Base-by-base conservation (phyloP, 2,113 vertebrate genomes). In the Rostratula benghalensis region DNA sequence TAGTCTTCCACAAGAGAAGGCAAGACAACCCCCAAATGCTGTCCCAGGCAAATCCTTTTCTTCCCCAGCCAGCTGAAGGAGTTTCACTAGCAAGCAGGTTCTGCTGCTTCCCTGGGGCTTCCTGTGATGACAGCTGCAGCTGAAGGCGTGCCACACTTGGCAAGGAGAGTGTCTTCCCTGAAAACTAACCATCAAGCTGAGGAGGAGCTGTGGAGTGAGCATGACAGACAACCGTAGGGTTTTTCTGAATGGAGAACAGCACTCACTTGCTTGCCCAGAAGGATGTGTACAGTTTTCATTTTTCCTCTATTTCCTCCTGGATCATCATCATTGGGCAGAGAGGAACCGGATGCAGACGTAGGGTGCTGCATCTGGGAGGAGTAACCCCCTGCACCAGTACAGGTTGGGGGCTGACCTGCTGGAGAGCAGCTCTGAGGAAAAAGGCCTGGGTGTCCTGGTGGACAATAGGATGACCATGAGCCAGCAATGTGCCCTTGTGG, bases 41-140 rank as follows among this genome's bases (percentile, higher is more conserved):
- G 21, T 85, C n/a, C 25, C 39, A 74, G n/a, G 27, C 67, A 87
- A 77, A 78, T 67, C 13, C 24, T 64, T 31, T 48, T 74, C 30
- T 76, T 64, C 60, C 37, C 69, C 43, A 33, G 69, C 56, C 56
- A 82, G 2, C 51, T 75, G 57, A 83, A 77, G 54, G 31, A 48
- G 11, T 95, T 95, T 73, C 37, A 87, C 24, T 25, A 90, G 50
- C 41, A 77, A 84, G 83, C 61, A 79, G 70, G 75, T 96, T 95
- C 94, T 90, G 43, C 92, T 1, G 4, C 88, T 87, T 96, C 83
- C 73, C 60, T 77, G 8, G 2, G 33, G 69, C 75, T 83, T 93
- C 59, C 70, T 23, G 25, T 71, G 41, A 79, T 81, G 90, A 71
- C 48, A 48, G 33, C 61, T 81, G 48, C 37, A 74, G 70, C 14